phyloP scores from a whole-genome alignment of 2,888 invertebrate species.

The Rotaria macrura region DNA sequence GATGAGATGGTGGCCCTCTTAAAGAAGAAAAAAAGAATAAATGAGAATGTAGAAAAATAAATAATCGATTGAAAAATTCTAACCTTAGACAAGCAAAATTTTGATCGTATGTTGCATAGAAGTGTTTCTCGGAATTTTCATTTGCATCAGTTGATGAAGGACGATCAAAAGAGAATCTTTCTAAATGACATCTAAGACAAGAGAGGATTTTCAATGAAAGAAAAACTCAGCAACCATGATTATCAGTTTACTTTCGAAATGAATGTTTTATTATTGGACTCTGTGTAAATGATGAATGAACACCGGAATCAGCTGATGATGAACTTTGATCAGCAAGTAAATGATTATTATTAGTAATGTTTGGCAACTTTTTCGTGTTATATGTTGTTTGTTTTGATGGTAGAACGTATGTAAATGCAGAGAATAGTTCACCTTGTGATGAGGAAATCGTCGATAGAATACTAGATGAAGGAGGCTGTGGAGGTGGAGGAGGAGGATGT shows the following conservation, averaged over 20 bases:
- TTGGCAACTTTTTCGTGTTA: background rate
- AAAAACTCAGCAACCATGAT: too few relatives aligned
- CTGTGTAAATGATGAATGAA: conserved; percentile 6
- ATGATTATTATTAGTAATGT: background rate
- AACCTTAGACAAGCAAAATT: background rate
- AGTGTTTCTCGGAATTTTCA: background rate
- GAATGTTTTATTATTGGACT: conserved; percentile 3
- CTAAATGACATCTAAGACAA: background rate
- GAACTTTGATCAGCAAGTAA: background rate
- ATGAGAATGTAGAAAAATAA: background rate
- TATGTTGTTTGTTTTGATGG: background rate
- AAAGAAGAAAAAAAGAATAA: background rate
- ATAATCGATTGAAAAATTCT: background rate
- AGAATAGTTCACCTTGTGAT: background rate
- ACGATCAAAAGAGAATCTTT: background rate
- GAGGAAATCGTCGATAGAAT: background rate
- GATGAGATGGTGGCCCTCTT: background rate
- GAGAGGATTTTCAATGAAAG: too few relatives aligned
- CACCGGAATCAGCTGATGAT: conserved; percentile 16
- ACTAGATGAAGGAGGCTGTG: background rate
- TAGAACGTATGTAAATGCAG: background rate
- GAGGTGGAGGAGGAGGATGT: background rate
- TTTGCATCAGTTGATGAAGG: background rate
- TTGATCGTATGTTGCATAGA: conserved; percentile 9
- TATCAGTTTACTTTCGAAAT: background rate